Conservation (phyloP, 2,113 vertebrate genomes). For the Eudyptes chrysolophus region DNA sequence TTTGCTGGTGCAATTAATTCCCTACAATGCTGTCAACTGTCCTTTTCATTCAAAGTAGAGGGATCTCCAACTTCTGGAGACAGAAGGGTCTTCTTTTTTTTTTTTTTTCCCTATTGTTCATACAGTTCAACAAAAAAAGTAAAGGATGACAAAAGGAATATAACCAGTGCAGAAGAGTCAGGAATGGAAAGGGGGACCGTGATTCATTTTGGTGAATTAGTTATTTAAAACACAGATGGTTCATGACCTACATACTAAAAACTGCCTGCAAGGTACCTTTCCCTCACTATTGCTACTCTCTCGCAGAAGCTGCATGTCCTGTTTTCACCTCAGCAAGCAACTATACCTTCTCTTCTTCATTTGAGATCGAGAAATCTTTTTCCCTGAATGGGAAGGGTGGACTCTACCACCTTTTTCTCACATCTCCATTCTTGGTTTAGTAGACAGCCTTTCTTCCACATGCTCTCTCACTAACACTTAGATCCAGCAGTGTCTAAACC, state of each 20-base stretch:
- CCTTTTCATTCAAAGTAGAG: neutral
- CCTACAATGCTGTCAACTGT: neutral
- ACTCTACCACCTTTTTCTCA: neutral
- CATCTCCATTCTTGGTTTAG: neutral
- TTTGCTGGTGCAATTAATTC: neutral
- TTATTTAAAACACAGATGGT: neutral
- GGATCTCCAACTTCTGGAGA: neutral
- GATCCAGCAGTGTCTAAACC: neutral
- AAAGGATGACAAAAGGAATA: neutral
- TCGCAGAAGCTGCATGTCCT: neutral
- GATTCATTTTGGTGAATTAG: neutral
- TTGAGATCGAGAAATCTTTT: neutral
- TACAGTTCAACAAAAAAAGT: neutral
- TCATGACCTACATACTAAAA: neutral
- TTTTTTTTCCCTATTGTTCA: neutral
- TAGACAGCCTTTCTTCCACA: neutral
- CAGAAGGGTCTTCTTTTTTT: neutral
- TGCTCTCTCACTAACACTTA: neutral
- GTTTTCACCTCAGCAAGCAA: neutral
- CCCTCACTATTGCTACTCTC: neutral
- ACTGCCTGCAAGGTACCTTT: neutral
- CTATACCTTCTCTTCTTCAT: neutral
- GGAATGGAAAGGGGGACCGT: accelerated
- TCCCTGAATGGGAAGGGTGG: neutral
- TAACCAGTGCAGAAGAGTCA: neutral